Conservation (phyloP, 2,113 vertebrate genomes). For the Tricholaema leucomelas region DNA sequence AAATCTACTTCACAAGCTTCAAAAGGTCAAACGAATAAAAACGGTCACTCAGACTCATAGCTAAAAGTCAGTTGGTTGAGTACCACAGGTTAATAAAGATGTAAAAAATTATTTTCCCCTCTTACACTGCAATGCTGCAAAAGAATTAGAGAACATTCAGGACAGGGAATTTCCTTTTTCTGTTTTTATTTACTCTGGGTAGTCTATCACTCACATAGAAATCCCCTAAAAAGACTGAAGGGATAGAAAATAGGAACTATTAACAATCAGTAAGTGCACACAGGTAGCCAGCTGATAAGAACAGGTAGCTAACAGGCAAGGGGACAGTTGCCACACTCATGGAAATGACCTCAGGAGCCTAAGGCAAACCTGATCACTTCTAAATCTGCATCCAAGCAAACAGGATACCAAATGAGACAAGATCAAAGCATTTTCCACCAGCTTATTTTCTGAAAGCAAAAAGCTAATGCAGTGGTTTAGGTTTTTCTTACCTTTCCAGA, state of each 20-base stretch:
- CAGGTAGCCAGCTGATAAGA: accelerated
- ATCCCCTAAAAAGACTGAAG: not conserved
- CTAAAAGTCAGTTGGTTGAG: not conserved
- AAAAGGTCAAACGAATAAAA: not conserved
- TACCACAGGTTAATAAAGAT: not conserved
- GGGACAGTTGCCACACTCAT: not conserved
- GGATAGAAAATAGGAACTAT: not conserved
- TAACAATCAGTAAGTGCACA: not conserved
- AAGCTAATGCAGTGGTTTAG: not conserved
- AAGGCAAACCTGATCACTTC: not conserved
- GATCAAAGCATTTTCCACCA: not conserved
- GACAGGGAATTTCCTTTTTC: not conserved
- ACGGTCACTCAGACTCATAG: not conserved
- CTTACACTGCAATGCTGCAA: not conserved
- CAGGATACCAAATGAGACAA: not conserved
- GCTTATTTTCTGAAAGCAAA: not conserved
- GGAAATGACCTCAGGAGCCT: not conserved
- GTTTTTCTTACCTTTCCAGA: constrained; percentile 90
- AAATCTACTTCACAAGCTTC: not conserved
- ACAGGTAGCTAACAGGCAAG: not conserved
- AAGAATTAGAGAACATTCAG: not conserved
- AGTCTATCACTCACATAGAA: not conserved
- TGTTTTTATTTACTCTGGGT: not conserved
- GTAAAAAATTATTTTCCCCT: not conserved
- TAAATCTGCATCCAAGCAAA: constrained; percentile 3